Evolutionary conservation across 2,888 invertebrate species (phyloP).

Genomic region (Idaea biselata): DNA sequence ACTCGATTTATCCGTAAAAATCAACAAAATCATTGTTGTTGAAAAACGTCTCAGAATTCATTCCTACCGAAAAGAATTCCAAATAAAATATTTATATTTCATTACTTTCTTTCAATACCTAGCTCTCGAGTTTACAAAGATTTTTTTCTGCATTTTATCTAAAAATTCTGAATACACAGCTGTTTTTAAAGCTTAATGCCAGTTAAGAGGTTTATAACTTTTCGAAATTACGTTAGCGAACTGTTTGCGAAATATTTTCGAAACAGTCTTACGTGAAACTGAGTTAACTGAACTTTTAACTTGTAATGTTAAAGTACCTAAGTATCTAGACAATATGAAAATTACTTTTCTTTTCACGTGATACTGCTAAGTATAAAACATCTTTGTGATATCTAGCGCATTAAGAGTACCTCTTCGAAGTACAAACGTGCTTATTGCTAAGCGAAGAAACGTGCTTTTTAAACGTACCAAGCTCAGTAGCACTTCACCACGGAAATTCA

Average conservation of each 20-base stretch:
- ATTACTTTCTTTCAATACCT: constrained; percentile 31
- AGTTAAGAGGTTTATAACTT: constrained; percentile 22
- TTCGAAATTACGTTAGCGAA: constrained; percentile 24
- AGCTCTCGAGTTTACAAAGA: constrained; percentile 25
- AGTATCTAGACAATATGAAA: not conserved
- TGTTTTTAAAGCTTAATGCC: constrained; percentile 23
- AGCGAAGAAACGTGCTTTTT: constrained; percentile 1
- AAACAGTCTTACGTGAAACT: constrained; percentile 19
- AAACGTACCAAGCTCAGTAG: not conserved
- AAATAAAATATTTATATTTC: constrained; percentile 41
- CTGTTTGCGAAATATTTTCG: constrained; percentile 19
- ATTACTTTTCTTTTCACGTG: not conserved
- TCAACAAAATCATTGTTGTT: not conserved
- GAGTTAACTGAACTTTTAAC: constrained; percentile 16
- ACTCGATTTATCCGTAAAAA: not conserved
- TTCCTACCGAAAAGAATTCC: constrained; percentile 11
- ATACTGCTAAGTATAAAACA: not conserved
- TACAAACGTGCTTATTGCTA: not conserved
- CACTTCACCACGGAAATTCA: not conserved
- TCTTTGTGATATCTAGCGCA: not conserved
- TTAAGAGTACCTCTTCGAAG: not conserved
- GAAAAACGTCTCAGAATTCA: constrained; percentile 4
- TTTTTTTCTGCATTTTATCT: constrained; percentile 31
- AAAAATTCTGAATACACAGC: constrained; percentile 18
- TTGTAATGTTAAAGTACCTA: not conserved